Percentiles rank a stretch among this genome's conserved stretches.
Evolutionary conservation across 2,888 invertebrate species (phyloP).

Genomic region (Germaria angustata): DNA sequence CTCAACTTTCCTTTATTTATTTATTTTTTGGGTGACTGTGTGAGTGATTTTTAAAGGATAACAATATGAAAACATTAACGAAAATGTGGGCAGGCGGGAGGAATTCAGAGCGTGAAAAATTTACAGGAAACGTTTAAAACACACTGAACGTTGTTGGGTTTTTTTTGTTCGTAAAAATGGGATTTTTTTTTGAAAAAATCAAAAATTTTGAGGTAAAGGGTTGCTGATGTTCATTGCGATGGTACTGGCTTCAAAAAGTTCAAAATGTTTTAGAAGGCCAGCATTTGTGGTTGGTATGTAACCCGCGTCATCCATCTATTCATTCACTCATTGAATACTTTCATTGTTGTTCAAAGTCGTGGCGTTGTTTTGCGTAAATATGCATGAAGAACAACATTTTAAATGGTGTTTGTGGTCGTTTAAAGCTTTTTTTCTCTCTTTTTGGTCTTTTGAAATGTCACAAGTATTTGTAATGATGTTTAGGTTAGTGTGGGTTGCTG

Average conservation of each 20-base stretch:
- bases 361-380: constrained; percentile 21
- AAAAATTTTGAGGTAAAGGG: constrained; percentile 16
- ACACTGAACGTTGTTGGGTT: constrained; percentile 6
- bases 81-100: constrained; percentile 3
- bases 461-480: constrained; percentile 34
- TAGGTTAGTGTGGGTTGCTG: not conserved
- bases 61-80: constrained; percentile 54
- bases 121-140: constrained; percentile 55
- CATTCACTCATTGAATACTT: constrained; percentile 9
- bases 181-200: constrained; percentile 1
- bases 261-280: constrained; percentile 35
- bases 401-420: constrained; percentile 58
- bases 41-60: constrained; percentile 34
- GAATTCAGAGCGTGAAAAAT: not conserved
- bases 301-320: not conserved
- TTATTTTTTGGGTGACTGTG: not conserved
- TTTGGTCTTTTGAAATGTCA: not conserved
- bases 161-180: no score
- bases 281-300: no score
- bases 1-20: constrained; percentile 22
- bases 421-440: not conserved
- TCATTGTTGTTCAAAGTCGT: not conserved
- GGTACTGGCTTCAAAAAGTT: constrained; percentile 1
- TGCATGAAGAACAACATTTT: constrained; percentile 46
- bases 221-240: constrained; percentile 3